Percentiles rank a stretch among this genome's conserved stretches.
These are phyloP conservation scores for Drosophila niveifrons DNA, from an alignment of 2,888 invertebrate species.

Conservation along the genomic window DNA sequence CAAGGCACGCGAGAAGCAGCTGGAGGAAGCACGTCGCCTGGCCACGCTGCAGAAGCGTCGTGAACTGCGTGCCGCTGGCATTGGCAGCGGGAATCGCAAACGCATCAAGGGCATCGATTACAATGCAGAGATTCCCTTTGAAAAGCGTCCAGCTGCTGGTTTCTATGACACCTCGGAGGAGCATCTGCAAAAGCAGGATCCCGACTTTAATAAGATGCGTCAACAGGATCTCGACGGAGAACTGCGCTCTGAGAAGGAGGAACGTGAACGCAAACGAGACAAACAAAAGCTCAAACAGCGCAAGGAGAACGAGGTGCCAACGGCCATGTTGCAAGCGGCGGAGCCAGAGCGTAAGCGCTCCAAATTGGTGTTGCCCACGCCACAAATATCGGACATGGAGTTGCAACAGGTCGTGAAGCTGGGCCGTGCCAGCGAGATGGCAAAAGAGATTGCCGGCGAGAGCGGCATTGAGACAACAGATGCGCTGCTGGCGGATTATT, in stretches of 20 bases:
- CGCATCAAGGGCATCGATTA: slow-evolving; percentile 96
- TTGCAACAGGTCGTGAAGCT: slow-evolving; percentile 96
- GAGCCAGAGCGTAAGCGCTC: slow-evolving; percentile 97
- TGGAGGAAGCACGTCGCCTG: slow-evolving; percentile 98
- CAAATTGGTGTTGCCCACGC: slow-evolving; percentile 97
- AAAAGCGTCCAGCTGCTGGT: slow-evolving; percentile 95
- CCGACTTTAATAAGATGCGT: slow-evolving; percentile 94
- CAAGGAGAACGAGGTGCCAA: slow-evolving; percentile 98
- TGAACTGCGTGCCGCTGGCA: slow-evolving; percentile 98
- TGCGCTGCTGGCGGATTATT: slow-evolving; percentile 95
- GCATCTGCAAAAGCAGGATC: slow-evolving; percentile 93
- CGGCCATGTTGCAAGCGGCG: slow-evolving; percentile 94
- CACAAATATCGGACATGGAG: slow-evolving; percentile 97
- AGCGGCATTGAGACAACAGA: slow-evolving; percentile 92
- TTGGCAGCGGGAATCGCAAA: slow-evolving; percentile 86
- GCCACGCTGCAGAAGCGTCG: slow-evolving; percentile 99
- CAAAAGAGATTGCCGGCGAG: slow-evolving; percentile 94
- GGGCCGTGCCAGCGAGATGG: slow-evolving; percentile 95
- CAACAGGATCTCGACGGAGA: slow-evolving; percentile 98
- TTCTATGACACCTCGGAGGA: slow-evolving; percentile 98
- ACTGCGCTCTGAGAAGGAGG: slow-evolving; percentile 95
- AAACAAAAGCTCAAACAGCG: slow-evolving; percentile 97
- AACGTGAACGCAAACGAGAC: slow-evolving; percentile 96
- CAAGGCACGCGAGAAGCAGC: slow-evolving; percentile 98
- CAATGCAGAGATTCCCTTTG: slow-evolving; percentile 98